phyloP scores from a whole-genome alignment of 1,140 invertebrate species.

The Drosophila ironensis region DNA sequence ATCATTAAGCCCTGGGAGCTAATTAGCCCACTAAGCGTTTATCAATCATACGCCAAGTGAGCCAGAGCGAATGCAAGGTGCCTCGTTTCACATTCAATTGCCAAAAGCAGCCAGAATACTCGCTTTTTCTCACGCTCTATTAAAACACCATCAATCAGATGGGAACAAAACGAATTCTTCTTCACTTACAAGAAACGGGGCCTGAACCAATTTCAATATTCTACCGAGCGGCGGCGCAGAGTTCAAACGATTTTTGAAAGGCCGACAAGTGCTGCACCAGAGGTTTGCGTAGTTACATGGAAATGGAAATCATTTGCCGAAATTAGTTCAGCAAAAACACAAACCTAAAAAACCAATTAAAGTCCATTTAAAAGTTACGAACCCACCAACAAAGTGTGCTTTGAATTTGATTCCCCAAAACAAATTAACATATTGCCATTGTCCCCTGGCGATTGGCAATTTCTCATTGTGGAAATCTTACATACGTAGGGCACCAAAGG shows the following conservation, averaged over 20 bases:
- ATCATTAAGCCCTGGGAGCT: conserved; percentile 28
- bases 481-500: conserved; percentile 55
- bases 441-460: conserved; percentile 49
- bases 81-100: conserved; percentile 41
- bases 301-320: conserved; percentile 33
- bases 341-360: conserved; percentile 58
- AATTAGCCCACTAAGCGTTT: conserved; percentile 40
- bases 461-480: conserved; percentile 53
- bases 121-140: conserved; percentile 73
- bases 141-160: conserved; percentile 70
- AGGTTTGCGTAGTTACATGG: conserved; percentile 24
- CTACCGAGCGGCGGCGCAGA: conserved; percentile 26
- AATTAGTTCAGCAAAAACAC: conserved; percentile 21
- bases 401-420: conserved; percentile 43
- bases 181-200: conserved; percentile 47
- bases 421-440: conserved; percentile 48
- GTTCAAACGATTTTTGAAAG: conserved; percentile 51
- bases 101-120: conserved; percentile 26
- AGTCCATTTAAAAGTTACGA: conserved; percentile 59
- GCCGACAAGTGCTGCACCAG: conserved; percentile 46
- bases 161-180: conserved; percentile 3
- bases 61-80: conserved; percentile 52
- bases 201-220: conserved; percentile 69
- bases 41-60: conserved; percentile 59
- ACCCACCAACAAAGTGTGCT: conserved; percentile 50